These are phyloP conservation scores for Platichthys stellatus DNA, from an alignment of 2,113 vertebrate genomes.

Conservation along the genomic window DNA sequence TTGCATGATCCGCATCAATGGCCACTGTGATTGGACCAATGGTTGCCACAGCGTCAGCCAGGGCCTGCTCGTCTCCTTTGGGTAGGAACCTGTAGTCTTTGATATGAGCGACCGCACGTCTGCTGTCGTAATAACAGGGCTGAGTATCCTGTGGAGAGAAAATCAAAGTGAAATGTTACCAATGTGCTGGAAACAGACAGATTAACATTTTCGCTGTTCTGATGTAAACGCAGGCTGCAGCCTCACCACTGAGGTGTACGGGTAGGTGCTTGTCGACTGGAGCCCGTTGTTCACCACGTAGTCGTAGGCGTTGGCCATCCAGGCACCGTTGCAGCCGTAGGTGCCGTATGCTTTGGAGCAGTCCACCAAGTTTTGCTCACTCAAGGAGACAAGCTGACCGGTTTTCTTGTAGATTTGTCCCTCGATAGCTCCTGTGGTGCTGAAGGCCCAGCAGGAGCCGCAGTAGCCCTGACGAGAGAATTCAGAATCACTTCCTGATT, in stretches of 20 bases:
- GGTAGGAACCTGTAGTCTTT: constrained; percentile 81
- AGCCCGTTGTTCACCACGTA: constrained; percentile 81
- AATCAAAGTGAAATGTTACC: not conserved
- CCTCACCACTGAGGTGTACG: constrained; percentile 81
- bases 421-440: constrained; percentile 85
- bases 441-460: constrained; percentile 86
- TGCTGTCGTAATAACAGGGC: constrained; percentile 81
- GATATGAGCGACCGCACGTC: constrained; percentile 72
- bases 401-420: constrained; percentile 81
- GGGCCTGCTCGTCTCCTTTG: constrained; percentile 80
- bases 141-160: constrained; percentile 76
- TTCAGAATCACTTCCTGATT: constrained; percentile 10
- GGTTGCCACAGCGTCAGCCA: constrained; percentile 82
- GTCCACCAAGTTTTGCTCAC: constrained; percentile 85
- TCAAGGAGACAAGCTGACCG: constrained; percentile 79
- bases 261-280: constrained; percentile 75
- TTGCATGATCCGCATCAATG: constrained; percentile 80
- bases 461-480: constrained; percentile 77
- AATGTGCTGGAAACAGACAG: not conserved
- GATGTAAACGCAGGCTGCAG: not conserved
- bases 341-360: constrained; percentile 82
- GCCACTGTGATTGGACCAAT: constrained; percentile 84
- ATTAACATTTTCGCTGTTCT: not conserved
- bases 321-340: constrained; percentile 82
- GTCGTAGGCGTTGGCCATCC: constrained; percentile 84